Evolutionary conservation across 2,113 vertebrate species (phyloP).

Genomic region (Cyphomyrus plagiostoma): DNA sequence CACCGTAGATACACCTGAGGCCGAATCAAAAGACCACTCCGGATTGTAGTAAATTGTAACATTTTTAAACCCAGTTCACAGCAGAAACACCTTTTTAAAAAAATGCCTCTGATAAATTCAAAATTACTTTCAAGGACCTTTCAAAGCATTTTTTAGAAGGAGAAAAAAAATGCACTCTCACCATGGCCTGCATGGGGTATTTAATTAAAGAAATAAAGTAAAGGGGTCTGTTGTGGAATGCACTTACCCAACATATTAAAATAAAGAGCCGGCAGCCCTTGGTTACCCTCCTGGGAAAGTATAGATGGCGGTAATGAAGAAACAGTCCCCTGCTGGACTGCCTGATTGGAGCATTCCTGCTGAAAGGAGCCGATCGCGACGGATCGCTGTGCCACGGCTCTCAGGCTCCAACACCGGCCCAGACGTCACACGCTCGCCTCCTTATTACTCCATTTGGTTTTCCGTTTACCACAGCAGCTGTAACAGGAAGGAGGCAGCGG

Average conservation of each 20-base stretch:
- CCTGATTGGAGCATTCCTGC: conserved; percentile 54
- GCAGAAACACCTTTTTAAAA: not conserved
- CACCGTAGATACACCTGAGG: not conserved
- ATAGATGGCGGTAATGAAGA: conserved; percentile 46
- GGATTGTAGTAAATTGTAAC: not conserved
- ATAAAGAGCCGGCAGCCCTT: conserved; percentile 38
- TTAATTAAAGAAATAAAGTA: conserved; percentile 43
- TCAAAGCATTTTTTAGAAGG: not conserved
- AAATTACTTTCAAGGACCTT: not conserved
- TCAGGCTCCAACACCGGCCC: not conserved
- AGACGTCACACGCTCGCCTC: conserved; percentile 40
- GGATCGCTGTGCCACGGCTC: conserved; percentile 40
- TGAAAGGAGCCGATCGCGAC: conserved; percentile 36
- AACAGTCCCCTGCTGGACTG: conserved; percentile 49
- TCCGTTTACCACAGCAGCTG: conserved; percentile 26
- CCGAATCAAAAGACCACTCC: not conserved
- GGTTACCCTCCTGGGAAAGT: conserved; percentile 49
- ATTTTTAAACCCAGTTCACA: not conserved
- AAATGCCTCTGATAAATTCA: not conserved
- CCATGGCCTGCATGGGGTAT: conserved; percentile 30
- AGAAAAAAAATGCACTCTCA: conserved; percentile 26
- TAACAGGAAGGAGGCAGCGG: conserved; percentile 44
- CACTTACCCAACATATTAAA: conserved; percentile 40
- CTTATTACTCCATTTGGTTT: conserved; percentile 31
- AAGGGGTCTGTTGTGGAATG: conserved; percentile 36